phyloP scores from a whole-genome alignment of 2,888 invertebrate species.

The Cheiracanthium punctorium region DNA sequence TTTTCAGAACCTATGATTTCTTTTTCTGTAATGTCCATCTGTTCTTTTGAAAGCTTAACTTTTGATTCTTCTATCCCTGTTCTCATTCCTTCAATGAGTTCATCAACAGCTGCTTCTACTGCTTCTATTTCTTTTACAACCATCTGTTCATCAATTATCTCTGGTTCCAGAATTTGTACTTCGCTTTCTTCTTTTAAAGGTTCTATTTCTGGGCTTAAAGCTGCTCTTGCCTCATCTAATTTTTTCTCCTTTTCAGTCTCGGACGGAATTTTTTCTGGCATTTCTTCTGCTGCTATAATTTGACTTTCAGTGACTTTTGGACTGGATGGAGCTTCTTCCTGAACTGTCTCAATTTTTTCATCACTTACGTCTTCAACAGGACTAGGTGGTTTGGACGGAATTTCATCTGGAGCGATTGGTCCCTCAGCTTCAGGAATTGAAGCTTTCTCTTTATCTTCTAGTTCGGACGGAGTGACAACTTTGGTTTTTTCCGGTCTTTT shows the following conservation, averaged over 20 bases:
- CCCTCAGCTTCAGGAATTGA: slow-evolving; percentile 28
- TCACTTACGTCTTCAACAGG: slow-evolving; percentile 33
- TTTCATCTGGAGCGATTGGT: slow-evolving; percentile 36
- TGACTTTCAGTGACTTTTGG: slow-evolving; percentile 20
- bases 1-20: not conserved
- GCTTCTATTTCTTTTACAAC: slow-evolving; percentile 66
- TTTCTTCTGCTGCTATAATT: slow-evolving; percentile 24
- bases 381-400: slow-evolving; percentile 52
- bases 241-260: slow-evolving; percentile 21
- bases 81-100: slow-evolving; percentile 61
- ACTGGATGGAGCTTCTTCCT: slow-evolving; percentile 34
- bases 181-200: not conserved
- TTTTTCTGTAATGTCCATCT: slow-evolving; percentile 14
- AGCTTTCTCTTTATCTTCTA: slow-evolving; percentile 7
- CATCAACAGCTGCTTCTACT: slow-evolving; percentile 64
- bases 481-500: slow-evolving; percentile 59
- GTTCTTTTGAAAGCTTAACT: slow-evolving; percentile 1
- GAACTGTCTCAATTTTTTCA: slow-evolving; percentile 8
- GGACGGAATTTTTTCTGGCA: slow-evolving; percentile 46
- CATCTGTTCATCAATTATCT: slow-evolving; percentile 60
- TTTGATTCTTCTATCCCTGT: slow-evolving; percentile 50
- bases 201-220: not conserved
- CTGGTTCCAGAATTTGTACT: not conserved
- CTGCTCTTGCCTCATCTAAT: not conserved
- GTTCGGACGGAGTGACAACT: slow-evolving; percentile 42